Evolutionary conservation across 2,113 vertebrate species (phyloP).

Genomic region (Andinoacara biseriatus): DNA sequence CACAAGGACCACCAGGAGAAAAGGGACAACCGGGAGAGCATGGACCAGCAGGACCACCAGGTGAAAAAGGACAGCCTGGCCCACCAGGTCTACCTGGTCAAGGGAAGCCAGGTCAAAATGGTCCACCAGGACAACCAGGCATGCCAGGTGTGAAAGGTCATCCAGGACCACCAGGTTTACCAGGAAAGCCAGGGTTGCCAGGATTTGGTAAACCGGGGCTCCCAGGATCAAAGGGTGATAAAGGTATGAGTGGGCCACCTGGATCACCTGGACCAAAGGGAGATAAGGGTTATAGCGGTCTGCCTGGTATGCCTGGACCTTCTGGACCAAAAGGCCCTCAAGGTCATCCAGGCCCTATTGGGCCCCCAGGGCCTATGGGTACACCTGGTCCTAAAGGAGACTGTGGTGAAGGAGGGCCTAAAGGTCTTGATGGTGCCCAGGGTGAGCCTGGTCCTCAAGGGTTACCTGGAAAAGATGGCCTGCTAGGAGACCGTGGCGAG

Average conservation of each 20-base stretch:
- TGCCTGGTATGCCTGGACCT: slow-evolving; percentile 87
- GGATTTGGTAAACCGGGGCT: slow-evolving; percentile 93
- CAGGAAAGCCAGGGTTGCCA: slow-evolving; percentile 89
- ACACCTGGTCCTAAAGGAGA: slow-evolving; percentile 93
- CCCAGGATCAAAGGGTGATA: slow-evolving; percentile 91
- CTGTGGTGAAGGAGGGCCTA: slow-evolving; percentile 85
- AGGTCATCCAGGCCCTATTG: slow-evolving; percentile 86
- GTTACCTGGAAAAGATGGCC: slow-evolving; percentile 90
- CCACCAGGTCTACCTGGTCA: slow-evolving; percentile 88
- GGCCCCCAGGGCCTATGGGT: slow-evolving; percentile 86
- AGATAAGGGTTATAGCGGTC: slow-evolving; percentile 88
- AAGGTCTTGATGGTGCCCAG: slow-evolving; percentile 86
- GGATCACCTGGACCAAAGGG: slow-evolving; percentile 88
- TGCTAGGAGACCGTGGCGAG: slow-evolving; percentile 88
- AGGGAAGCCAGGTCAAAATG: slow-evolving; percentile 90
- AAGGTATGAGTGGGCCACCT: slow-evolving; percentile 85
- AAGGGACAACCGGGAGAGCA: slow-evolving; percentile 87
- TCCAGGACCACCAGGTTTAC: slow-evolving; percentile 89
- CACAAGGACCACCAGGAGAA: slow-evolving; percentile 87
- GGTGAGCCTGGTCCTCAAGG: slow-evolving; percentile 89
- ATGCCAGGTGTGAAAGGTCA: slow-evolving; percentile 91
- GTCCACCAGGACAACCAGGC: slow-evolving; percentile 90
- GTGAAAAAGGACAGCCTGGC: slow-evolving; percentile 86
- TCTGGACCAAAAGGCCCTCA: slow-evolving; percentile 86
- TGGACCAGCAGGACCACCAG: slow-evolving; percentile 85